Evolutionary conservation across 2,113 vertebrate genomes (phyloP).

Genomic region (Phyllostomus hastatus): DNA sequence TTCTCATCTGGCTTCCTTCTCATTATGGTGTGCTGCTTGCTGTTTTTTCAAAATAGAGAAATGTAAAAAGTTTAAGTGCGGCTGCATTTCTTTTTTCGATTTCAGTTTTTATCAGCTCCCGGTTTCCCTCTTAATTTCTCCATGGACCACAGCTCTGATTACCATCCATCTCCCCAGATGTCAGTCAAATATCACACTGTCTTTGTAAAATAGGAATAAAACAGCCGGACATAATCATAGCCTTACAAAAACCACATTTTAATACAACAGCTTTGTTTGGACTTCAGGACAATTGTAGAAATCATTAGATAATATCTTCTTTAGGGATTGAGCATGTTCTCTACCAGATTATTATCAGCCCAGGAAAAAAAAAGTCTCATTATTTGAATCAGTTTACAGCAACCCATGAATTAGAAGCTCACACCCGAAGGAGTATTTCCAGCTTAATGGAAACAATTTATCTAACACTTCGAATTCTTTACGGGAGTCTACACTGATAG

Average conservation of each 20-base stretch:
- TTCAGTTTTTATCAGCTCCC: slow-evolving; percentile 42
- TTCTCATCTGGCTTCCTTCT: neutral
- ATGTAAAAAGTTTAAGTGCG: neutral
- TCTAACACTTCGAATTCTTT: slow-evolving; percentile 45
- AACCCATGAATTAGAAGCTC: slow-evolving; percentile 67
- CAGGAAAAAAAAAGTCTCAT: slow-evolving; percentile 9
- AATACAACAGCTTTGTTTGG: neutral
- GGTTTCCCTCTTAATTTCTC: slow-evolving; percentile 44
- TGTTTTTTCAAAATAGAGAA: slow-evolving; percentile 48
- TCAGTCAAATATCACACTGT: slow-evolving; percentile 29
- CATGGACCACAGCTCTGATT: neutral
- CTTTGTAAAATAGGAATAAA: neutral
- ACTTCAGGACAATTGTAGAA: slow-evolving; percentile 21
- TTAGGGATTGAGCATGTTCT: slow-evolving; percentile 18
- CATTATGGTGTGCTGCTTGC: neutral
- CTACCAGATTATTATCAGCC: slow-evolving; percentile 40
- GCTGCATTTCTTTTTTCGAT: neutral
- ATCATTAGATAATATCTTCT: slow-evolving; percentile 50
- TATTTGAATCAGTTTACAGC: slow-evolving; percentile 67
- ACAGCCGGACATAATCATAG: neutral
- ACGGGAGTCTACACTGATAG: neutral
- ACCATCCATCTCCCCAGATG: neutral
- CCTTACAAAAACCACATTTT: slow-evolving; percentile 2
- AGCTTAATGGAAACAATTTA: slow-evolving; percentile 67
- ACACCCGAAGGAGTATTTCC: slow-evolving; percentile 54